Percentiles rank a stretch among this genome's conserved stretches.
These are phyloP conservation scores for Rhabdomys dilectus DNA, from an alignment of 2,113 vertebrate species.

Conservation along the genomic window DNA sequence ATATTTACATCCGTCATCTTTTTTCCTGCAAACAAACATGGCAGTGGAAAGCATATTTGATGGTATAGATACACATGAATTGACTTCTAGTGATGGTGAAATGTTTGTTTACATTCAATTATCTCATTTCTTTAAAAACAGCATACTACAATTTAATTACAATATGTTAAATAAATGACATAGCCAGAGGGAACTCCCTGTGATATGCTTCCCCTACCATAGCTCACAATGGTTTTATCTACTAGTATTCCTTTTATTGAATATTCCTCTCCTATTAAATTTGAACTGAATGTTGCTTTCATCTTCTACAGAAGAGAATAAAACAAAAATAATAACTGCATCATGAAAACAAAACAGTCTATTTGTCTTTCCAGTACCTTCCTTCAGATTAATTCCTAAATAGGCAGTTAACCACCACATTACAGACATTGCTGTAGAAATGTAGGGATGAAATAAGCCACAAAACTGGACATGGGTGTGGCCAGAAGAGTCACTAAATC, in stretches of 20 bases:
- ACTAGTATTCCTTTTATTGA: not conserved
- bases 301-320: not conserved
- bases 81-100: not conserved
- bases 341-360: not conserved
- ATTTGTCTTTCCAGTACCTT: not conserved
- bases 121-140: not conserved
- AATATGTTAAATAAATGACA: not conserved
- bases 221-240: not conserved
- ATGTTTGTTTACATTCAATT: not conserved
- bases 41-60: not conserved
- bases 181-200: not conserved
- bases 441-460: not conserved
- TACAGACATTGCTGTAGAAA: not conserved
- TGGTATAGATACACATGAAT: not conserved
- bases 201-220: not conserved
- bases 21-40: not conserved
- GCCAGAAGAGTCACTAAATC: not conserved
- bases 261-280: not conserved
- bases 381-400: not conserved
- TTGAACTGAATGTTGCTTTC: not conserved
- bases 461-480: not conserved
- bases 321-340: not conserved
- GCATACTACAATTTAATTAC: not conserved
- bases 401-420: not conserved
- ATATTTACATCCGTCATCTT: not conserved